Evolutionary conservation across 2,797 vertebrate genomes (phyloP), one percentile per base, ranked within the genome.

Genomic region (Nasua narica): DNA sequence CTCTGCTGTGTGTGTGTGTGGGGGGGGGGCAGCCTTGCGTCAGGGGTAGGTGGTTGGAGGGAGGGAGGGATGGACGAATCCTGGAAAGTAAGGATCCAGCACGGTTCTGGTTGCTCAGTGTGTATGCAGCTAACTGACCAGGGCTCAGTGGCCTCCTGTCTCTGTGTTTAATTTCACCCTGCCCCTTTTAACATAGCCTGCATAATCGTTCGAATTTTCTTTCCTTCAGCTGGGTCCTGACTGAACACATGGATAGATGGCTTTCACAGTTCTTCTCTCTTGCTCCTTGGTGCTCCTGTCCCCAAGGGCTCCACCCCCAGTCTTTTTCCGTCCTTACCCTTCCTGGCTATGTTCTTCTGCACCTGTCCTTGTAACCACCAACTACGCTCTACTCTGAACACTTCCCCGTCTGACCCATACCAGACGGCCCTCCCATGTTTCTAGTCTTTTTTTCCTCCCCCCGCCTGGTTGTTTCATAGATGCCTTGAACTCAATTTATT

Each of bases 21-120:
- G 1, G 43, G 5, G 43, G 43, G 5, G 7, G 19, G 62, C 19
- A 5, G 15, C 50, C 37, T 21, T 72, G 18, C 29, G 21, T 60
- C 12, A 3, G 58, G 46, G 9, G 19, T 67, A 48, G 12, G 2
- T 67, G 52, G 46, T 0, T 8, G 46, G 46, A 60, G 5, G 16
- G 40, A 46, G 3, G 21, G 14, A 35, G 46, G 14, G 5, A 23
- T 19, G 29, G 56, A 50, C 37, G 56, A 50, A 5, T 23, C 83
- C 83, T 65, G 32, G 56, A 48, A 37, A 9, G 3, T 46, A 21
- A 52, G 10, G 10, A 8, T 50, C 37, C 21, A 48, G 54, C 10
- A 0, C 5, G 0, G 7, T 69, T 32, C 18, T 1, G 0, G 2
- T 19, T 46, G 21, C 27, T 25, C 15, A 32, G 27, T 25, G 19